Base-by-base conservation (phyloP, 2,113 vertebrate genomes). In the Triplophysa siluroides region DNA sequence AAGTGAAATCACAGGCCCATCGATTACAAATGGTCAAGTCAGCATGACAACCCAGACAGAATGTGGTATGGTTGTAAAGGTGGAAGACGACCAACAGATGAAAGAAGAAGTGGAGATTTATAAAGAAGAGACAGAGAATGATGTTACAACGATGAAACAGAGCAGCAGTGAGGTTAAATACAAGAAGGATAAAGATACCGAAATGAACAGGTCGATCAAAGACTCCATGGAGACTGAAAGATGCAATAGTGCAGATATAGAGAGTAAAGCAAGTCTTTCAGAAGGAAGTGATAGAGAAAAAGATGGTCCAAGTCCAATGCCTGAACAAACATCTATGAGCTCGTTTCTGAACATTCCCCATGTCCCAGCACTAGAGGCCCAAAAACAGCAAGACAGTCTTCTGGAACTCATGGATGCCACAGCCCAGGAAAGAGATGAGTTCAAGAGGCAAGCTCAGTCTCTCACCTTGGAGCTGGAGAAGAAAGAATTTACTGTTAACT, bases 351-450 rank as follows among this genome's bases (percentile, higher is more conserved):
- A 70, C 19, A 26, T n/a, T 29, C 3, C 60, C 8, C 2, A 69
- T 47, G 19, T 79, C 16, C 60, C 77, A 61, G 23, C 64, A 9
- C 3, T 12, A 4, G 78, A 76, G 9, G 78, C 78, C 16, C 83
- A 86, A 43, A 4, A 65, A 50, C 83, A 86, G 61, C 85, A 82
- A 41, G 80, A 84, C 52, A 60, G 47, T 11, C 65, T 84, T 67
- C 63, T 84, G 62, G 62, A 79, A 23, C 45, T 84, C 10, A 68
- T 86, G 61, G 63, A 84, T 3, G 67, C 18, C 33, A 75, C 78
- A 14, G 63, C 83, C 14, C 24, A 86, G 76, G 95, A 97, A 70
- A 95, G 92, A 80, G 95, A 96, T 79, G 81, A 79, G 61, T 94
- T 92, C 50, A 92, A 90, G 84, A 88, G 83, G 38, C 85, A 93